Conservation (phyloP, 2,113 vertebrate genomes). For the Cichladusa arquata region DNA sequence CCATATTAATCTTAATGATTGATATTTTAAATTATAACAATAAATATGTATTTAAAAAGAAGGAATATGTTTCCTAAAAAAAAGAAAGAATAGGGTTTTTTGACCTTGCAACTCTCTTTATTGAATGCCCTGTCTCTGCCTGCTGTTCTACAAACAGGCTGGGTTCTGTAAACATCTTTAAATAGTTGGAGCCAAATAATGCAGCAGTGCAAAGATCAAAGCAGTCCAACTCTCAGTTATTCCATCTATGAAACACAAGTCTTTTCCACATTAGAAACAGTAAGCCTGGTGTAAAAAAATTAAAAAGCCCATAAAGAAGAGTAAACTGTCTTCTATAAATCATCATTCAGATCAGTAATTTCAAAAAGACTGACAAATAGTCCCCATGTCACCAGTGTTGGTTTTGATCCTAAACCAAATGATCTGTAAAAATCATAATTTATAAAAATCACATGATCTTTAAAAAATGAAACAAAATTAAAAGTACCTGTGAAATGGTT, state of each 20-base stretch:
- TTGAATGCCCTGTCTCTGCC: background rate
- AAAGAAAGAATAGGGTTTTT: background rate
- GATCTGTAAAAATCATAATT: background rate
- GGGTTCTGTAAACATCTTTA: background rate
- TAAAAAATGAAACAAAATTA: background rate
- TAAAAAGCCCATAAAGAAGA: background rate
- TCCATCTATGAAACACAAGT: background rate
- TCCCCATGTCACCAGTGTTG: background rate
- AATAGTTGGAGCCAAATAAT: background rate
- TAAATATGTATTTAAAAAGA: background rate
- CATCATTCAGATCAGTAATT: background rate
- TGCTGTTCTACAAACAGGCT: background rate
- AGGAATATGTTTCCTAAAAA: rapidly evolving
- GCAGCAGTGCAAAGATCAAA: background rate
- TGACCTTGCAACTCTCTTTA: background rate
- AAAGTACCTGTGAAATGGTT: background rate
- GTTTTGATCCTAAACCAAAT: background rate
- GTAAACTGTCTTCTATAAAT: background rate
- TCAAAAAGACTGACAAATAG: background rate
- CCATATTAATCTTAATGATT: background rate
- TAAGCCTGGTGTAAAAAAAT: background rate
- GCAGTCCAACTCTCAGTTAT: background rate
- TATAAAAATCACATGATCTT: background rate
- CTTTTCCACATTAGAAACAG: background rate
- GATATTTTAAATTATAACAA: background rate